phyloP scores from a whole-genome alignment of 2,888 invertebrate species.

The Lymantria dispar region DNA sequence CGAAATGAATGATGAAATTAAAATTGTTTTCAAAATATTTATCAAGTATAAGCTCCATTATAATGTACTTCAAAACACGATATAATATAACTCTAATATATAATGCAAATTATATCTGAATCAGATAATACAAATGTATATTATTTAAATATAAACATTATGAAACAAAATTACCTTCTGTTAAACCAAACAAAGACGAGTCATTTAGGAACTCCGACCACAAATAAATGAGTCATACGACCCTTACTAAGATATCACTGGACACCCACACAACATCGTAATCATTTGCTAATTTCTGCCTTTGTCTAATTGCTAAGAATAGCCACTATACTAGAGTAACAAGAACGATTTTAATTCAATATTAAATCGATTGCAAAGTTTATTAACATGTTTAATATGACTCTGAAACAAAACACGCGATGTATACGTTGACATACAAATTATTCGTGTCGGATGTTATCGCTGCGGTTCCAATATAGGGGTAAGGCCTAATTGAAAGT shows the following conservation, averaged over 20 bases:
- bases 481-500: constrained; percentile 60
- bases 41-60: too few relatives aligned
- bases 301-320: constrained; percentile 40
- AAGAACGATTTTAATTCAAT: constrained; percentile 4
- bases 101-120: too few relatives aligned
- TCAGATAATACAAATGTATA: too few relatives aligned
- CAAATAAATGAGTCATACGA: constrained; percentile 26
- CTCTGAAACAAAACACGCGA: constrained; percentile 14
- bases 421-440: constrained; percentile 19
- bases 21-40: too few relatives aligned
- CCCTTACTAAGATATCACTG: constrained; percentile 28
- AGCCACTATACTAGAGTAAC: constrained; percentile 16
- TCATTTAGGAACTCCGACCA: constrained; percentile 22
- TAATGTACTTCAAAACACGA: too few relatives aligned
- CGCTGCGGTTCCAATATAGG: constrained; percentile 33
- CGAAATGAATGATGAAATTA: too few relatives aligned
- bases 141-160: not conserved
- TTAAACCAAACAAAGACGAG: constrained; percentile 16
- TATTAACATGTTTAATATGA: constrained; percentile 12
- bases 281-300: constrained; percentile 37
- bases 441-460: constrained; percentile 22
- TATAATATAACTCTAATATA: too few relatives aligned
- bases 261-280: constrained; percentile 27
- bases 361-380: constrained; percentile 21
- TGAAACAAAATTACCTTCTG: constrained; percentile 12